Evolutionary conservation across 2,113 vertebrate genomes (phyloP).

Genomic region (Martes martes): DNA sequence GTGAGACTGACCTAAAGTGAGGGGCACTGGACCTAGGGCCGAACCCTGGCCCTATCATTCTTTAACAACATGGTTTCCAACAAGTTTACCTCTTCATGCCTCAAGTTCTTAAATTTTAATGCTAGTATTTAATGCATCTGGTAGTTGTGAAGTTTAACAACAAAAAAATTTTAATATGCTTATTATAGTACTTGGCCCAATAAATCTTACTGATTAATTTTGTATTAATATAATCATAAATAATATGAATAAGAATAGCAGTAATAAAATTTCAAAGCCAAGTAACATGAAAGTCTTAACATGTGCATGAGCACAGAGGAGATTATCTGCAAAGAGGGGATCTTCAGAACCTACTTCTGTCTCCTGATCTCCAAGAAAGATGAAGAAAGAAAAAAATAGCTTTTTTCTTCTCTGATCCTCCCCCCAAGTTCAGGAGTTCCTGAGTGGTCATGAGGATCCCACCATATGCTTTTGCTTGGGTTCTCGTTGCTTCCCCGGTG

Average conservation of each 20-base stretch:
- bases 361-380: constrained; percentile 4
- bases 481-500: rapidly evolving
- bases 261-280: not conserved
- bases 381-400: not conserved
- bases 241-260: not conserved
- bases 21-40: rapidly evolving
- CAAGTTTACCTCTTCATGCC: not conserved
- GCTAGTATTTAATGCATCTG: not conserved
- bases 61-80: not conserved
- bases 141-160: not conserved
- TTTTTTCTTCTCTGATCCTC: not conserved
- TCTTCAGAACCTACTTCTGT: not conserved
- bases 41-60: not conserved
- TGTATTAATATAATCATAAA: constrained; percentile 6
- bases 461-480: not conserved
- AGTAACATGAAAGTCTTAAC: not conserved
- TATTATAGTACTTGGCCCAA: not conserved
- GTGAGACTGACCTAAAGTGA: not conserved
- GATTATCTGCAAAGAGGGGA: not conserved
- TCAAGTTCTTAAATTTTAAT: not conserved
- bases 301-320: not conserved
- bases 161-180: constrained; percentile 16
- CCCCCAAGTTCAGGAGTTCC: not conserved
- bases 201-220: not conserved
- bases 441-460: not conserved